phyloP scores from a whole-genome alignment of 2,888 invertebrate species.

The Amblyteles armatorius region DNA sequence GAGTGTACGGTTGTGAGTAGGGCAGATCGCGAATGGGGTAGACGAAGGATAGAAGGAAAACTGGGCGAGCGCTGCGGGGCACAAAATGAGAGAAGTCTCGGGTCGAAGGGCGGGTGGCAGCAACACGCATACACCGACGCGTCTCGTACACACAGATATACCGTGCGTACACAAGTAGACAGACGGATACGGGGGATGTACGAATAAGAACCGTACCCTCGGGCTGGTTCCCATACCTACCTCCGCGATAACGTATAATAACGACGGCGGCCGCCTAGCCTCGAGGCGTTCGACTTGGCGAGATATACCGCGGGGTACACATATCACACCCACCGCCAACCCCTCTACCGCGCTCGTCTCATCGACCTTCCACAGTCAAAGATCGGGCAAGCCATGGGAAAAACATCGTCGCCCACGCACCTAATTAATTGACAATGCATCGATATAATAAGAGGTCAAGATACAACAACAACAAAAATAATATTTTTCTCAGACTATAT shows the following conservation, averaged over 20 bases:
- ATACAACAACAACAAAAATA: too few relatives aligned
- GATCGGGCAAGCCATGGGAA: neutral
- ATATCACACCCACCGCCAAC: constrained; percentile 17
- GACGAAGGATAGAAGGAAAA: constrained; percentile 32
- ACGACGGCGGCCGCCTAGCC: constrained; percentile 81
- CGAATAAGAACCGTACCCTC: constrained; percentile 69
- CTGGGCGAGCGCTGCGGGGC: constrained; percentile 36
- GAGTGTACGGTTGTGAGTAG: constrained; percentile 22
- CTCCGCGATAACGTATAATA: constrained; percentile 84
- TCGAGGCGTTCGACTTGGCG: constrained; percentile 80
- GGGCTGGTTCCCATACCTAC: constrained; percentile 83
- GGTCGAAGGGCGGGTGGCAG: constrained; percentile 54
- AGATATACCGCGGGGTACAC: constrained; percentile 68
- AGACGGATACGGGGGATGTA: constrained; percentile 2
- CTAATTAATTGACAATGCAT: neutral
- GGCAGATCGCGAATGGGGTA: constrained; percentile 33
- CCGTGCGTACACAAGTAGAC: constrained; percentile 4
- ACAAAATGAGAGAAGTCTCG: constrained; percentile 52
- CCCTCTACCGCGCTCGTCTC: constrained; percentile 7
- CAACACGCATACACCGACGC: constrained; percentile 23
- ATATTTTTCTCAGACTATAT: too few relatives aligned
- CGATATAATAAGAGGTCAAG: too few relatives aligned
- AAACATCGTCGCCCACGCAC: neutral
- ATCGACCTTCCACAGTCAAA: constrained; percentile 23
- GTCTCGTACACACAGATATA: constrained; percentile 2